A percentile compares a stretch with the other conserved stretches of the same genome.
These are phyloP conservation scores for Acrobasis repandana DNA, from an alignment of 2,888 invertebrate species.

Conservation along the genomic window DNA sequence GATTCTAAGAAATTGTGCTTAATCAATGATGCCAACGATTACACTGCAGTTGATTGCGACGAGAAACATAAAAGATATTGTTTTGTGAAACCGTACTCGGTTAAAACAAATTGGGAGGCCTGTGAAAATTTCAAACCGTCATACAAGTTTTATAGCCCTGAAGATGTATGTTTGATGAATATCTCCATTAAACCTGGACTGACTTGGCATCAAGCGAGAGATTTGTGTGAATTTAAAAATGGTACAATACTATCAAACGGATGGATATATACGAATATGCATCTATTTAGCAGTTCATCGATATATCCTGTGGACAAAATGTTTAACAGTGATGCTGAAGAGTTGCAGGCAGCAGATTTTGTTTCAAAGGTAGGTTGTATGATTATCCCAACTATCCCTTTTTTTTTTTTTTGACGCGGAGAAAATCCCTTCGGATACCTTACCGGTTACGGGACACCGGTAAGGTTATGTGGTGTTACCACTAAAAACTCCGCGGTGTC, in stretches of 20 bases:
- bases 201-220: background rate
- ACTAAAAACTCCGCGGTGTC: too few relatives aligned
- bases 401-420: too few relatives aligned
- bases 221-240: background rate
- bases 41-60: background rate
- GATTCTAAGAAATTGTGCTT: constrained; percentile 9
- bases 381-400: too few relatives aligned
- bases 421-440: too few relatives aligned
- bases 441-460: too few relatives aligned
- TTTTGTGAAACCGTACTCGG: constrained; percentile 1
- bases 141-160: background rate
- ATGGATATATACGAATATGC: constrained; percentile 9
- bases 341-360: background rate
- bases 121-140: constrained; percentile 1
- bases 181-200: background rate
- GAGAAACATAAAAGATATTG: constrained; percentile 9
- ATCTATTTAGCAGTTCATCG: background rate
- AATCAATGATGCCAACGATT: background rate
- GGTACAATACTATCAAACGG: constrained; percentile 3
- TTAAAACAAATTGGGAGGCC: background rate
- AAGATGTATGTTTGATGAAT: background rate
- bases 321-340: background rate
- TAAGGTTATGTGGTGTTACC: too few relatives aligned
- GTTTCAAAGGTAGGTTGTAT: background rate
- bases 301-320: constrained; percentile 4